Evolutionary conservation across 2,113 vertebrate species (phyloP).

Genomic region (Grammomys dolichurus): DNA sequence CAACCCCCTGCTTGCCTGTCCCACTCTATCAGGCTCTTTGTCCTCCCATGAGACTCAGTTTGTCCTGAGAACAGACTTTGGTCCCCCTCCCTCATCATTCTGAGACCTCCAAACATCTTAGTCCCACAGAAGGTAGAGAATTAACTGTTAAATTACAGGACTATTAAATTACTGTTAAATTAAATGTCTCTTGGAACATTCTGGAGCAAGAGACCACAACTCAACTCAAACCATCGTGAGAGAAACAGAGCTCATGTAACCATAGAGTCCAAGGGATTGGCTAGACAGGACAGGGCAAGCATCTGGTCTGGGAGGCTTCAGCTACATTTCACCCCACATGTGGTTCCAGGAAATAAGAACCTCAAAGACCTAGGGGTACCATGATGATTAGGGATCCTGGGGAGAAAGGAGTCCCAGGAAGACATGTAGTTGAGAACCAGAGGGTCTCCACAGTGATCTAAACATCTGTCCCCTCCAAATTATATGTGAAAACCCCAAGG

Average conservation of each 20-base stretch:
- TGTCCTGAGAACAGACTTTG: not conserved
- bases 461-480: not conserved
- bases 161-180: not conserved
- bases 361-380: too few species aligned
- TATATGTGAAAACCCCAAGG: too few species aligned
- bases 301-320: not conserved
- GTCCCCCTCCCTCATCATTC: accelerated
- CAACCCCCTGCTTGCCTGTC: not conserved
- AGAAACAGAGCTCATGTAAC: not conserved
- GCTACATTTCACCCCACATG: not conserved
- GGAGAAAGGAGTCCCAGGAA: not conserved
- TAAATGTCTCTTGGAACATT: not conserved
- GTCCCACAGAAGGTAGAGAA: not conserved
- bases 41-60: not conserved
- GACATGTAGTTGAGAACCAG: not conserved
- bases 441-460: not conserved
- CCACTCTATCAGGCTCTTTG: not conserved
- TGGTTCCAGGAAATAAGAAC: not conserved
- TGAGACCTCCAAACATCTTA: not conserved
- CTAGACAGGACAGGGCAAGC: not conserved
- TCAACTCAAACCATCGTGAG: not conserved
- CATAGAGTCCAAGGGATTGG: not conserved
- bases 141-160: not conserved
- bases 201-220: not conserved
- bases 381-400: not conserved